phyloP scores from a whole-genome alignment of 1,140 invertebrate species.

The Lepidotrigona ventralis region DNA sequence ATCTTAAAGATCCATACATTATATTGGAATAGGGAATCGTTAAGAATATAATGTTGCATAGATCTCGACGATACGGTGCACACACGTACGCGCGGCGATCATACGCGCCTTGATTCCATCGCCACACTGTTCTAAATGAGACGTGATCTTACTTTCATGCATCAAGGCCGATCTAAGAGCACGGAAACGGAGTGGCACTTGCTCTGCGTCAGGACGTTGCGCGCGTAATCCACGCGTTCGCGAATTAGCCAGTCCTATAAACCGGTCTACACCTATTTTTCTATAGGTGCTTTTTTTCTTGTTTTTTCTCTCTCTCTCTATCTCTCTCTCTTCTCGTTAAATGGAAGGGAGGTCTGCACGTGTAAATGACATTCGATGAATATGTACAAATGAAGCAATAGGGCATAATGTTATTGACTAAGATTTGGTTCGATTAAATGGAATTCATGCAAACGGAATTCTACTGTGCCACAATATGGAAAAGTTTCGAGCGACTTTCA shows the following conservation, averaged over 20 bases:
- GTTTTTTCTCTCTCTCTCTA: neutral
- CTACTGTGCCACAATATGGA: neutral
- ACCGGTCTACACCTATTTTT: neutral
- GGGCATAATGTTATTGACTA: no score
- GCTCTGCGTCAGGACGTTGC: conserved; percentile 54
- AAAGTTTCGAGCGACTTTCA: neutral
- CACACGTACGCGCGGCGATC: conserved; percentile 1
- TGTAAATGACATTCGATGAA: neutral
- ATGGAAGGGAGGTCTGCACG: no score
- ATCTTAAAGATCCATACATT: neutral
- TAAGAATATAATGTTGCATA: neutral
- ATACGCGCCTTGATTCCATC: conserved; percentile 9
- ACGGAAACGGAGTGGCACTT: conserved; percentile 69
- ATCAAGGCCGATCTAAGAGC: conserved; percentile 69
- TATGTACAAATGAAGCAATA: neutral
- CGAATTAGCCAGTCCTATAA: neutral
- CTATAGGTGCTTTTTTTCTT: neutral
- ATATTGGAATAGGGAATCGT: neutral
- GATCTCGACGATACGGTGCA: neutral
- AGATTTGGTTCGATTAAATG: no score
- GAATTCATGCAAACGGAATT: no score
- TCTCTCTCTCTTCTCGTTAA: neutral
- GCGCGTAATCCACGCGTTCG: conserved; percentile 32
- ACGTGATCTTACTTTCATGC: conserved; percentile 74
- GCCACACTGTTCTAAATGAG: conserved; percentile 49